Percentiles rank a stretch among this genome's conserved stretches.
phyloP scores from a whole-genome alignment of 2,888 invertebrate species.

The Halictus ligatus region DNA sequence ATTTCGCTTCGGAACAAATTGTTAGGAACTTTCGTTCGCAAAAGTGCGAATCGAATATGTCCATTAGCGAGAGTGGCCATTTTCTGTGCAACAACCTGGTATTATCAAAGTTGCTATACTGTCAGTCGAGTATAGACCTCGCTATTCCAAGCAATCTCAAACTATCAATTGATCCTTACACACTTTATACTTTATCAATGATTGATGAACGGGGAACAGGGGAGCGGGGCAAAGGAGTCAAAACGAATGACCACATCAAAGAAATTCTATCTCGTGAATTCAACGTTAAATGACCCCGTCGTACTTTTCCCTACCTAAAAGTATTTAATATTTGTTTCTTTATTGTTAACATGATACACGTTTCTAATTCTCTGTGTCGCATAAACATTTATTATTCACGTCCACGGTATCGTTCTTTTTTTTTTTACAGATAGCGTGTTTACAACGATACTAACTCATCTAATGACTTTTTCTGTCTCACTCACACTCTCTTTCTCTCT shows the following conservation, averaged over 20 bases:
- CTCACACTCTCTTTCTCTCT: not conserved
- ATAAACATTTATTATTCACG: constrained; percentile 61
- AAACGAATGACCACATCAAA: not conserved
- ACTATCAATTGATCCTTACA: not conserved
- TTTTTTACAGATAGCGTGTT: constrained; percentile 48
- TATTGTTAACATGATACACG: constrained; percentile 50
- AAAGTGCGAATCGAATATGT: not conserved
- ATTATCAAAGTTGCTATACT: not conserved
- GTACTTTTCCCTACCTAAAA: constrained; percentile 53
- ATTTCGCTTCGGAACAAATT: not conserved
- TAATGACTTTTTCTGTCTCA: constrained; percentile 43
- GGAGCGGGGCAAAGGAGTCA: not conserved
- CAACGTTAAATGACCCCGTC: constrained; percentile 54
- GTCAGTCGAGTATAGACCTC: not conserved
- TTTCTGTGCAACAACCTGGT: constrained; percentile 10
- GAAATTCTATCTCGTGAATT: constrained; percentile 21
- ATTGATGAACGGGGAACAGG: not conserved
- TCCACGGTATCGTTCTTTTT: constrained; percentile 46
- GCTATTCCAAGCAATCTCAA: not conserved
- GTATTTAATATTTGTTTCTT: constrained; percentile 40
- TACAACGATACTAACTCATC: constrained; percentile 58
- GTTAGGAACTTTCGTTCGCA: not conserved
- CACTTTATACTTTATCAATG: not conserved
- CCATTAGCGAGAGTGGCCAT: not conserved
- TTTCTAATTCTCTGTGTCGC: constrained; percentile 52